Percentiles rank a stretch among this genome's conserved stretches.
Evolutionary conservation across 2,888 invertebrate genomes (phyloP).

Genomic region (Monoplex corrugatus): DNA sequence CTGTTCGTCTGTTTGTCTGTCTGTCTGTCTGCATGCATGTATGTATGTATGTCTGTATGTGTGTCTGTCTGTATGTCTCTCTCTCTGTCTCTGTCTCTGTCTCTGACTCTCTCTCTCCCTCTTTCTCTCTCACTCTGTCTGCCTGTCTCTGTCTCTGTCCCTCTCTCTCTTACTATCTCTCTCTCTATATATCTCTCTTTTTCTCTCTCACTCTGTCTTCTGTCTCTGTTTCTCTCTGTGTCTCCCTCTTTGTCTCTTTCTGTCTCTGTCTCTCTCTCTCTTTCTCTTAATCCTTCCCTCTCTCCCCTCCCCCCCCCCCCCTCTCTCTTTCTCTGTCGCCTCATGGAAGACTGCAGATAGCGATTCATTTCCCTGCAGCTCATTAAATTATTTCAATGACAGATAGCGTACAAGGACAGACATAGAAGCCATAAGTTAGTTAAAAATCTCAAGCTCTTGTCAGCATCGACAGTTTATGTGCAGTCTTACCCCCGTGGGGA

Average conservation of each 20-base stretch:
- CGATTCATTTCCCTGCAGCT: conserved; percentile 13
- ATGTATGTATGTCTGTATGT: no score
- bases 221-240: neutral
- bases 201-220: conserved; percentile 7
- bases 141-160: neutral
- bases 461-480: neutral
- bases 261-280: neutral
- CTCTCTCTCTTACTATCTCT: neutral
- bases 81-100: neutral
- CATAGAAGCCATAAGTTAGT: no score
- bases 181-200: neutral
- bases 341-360: no score
- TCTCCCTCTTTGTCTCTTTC: no score
- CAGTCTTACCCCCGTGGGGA: no score
- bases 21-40: no score
- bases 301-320: neutral
- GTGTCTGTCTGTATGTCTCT: neutral
- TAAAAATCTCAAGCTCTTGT: no score
- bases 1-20: neutral
- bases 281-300: neutral
- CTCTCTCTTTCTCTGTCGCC: neutral
- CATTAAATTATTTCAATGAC: no score
- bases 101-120: neutral
- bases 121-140: neutral
- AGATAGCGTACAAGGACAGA: no score